These are phyloP conservation scores for Liodrosophila aerea DNA, from an alignment of 2,888 invertebrate genomes.

Conservation along the genomic window DNA sequence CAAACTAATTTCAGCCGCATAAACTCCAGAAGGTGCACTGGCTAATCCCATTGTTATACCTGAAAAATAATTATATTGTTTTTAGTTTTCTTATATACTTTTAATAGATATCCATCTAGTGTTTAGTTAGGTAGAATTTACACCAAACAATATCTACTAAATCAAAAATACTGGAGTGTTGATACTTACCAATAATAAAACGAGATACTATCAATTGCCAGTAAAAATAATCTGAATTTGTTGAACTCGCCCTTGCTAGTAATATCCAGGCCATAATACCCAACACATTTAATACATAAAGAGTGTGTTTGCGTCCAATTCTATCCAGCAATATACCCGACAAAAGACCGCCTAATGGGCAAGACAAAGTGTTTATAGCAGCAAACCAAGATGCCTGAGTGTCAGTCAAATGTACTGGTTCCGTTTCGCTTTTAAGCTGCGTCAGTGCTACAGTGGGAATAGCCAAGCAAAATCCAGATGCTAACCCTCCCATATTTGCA, in stretches of 20 bases:
- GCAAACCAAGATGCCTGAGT: constrained; percentile 82
- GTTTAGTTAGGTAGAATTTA: too few species aligned
- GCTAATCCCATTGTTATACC: constrained; percentile 80
- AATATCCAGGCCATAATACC: constrained; percentile 79
- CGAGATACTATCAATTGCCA: constrained; percentile 79
- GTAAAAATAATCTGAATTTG: constrained; percentile 61
- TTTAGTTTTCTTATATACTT: background rate
- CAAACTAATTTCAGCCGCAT: constrained; percentile 82
- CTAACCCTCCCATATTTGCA: constrained; percentile 80
- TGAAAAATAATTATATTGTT: constrained; percentile 28
- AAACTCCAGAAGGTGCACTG: constrained; percentile 81
- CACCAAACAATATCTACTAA: too few species aligned
- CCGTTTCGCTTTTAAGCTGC: constrained; percentile 70
- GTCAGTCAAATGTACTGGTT: constrained; percentile 65
- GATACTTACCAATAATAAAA: constrained; percentile 78
- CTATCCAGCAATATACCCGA: constrained; percentile 79
- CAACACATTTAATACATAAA: constrained; percentile 77
- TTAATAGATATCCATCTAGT: too few species aligned
- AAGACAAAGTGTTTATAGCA: constrained; percentile 79
- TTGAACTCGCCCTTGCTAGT: constrained; percentile 74
- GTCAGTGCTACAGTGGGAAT: constrained; percentile 79
- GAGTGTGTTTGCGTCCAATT: constrained; percentile 79
- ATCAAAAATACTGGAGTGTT: too few species aligned
- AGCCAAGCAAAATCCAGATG: constrained; percentile 80
- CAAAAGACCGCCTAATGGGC: constrained; percentile 80